phyloP scores from a whole-genome alignment of 53 echinoderm and acorn worm species.

The Luidia sarsii region DNA sequence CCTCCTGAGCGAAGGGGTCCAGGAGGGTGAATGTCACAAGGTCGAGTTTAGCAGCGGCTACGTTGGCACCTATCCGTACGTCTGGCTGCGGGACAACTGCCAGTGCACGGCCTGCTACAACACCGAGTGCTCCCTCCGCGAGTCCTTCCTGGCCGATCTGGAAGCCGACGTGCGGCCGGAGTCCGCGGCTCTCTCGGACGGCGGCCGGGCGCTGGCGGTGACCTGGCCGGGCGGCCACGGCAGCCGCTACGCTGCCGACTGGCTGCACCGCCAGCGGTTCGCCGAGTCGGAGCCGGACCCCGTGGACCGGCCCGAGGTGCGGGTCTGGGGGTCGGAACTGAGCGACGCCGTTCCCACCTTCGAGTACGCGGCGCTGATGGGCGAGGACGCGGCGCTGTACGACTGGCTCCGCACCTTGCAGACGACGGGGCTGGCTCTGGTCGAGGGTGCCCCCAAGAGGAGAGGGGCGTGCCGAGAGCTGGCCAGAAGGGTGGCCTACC shows the following conservation, averaged over 20 bases:
- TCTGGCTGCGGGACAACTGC: slow-evolving; percentile 88
- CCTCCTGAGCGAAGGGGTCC: too few species aligned
- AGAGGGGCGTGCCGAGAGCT: slow-evolving; percentile 41
- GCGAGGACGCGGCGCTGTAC: slow-evolving; percentile 59
- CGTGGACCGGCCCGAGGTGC: neutral
- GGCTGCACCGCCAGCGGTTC: slow-evolving; percentile 39
- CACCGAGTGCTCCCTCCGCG: slow-evolving; percentile 16
- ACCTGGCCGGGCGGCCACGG: slow-evolving; percentile 34
- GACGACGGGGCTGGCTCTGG: slow-evolving; percentile 59
- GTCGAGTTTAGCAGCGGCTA: slow-evolving; percentile 29
- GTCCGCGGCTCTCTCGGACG: neutral
- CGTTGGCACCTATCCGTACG: slow-evolving; percentile 66
- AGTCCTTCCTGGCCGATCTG: slow-evolving; percentile 50
- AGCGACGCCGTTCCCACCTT: slow-evolving; percentile 67
- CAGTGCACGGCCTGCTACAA: slow-evolving; percentile 69
- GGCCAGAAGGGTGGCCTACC: slow-evolving; percentile 71
- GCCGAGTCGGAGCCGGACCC: slow-evolving; percentile 22
- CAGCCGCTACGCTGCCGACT: slow-evolving; percentile 10
- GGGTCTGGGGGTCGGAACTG: slow-evolving; percentile 57
- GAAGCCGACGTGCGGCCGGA: slow-evolving; percentile 51
- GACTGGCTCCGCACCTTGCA: slow-evolving; percentile 67
- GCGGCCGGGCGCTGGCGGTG: slow-evolving; percentile 27
- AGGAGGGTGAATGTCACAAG: slow-evolving; percentile 61
- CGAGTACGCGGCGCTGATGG: slow-evolving; percentile 66
- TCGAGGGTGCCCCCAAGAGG: slow-evolving; percentile 61